Percentiles rank a stretch among this genome's conserved stretches.
These are phyloP conservation scores for Apis dorsata DNA, from an alignment of 1,140 invertebrate genomes.

Conservation along the genomic window DNA sequence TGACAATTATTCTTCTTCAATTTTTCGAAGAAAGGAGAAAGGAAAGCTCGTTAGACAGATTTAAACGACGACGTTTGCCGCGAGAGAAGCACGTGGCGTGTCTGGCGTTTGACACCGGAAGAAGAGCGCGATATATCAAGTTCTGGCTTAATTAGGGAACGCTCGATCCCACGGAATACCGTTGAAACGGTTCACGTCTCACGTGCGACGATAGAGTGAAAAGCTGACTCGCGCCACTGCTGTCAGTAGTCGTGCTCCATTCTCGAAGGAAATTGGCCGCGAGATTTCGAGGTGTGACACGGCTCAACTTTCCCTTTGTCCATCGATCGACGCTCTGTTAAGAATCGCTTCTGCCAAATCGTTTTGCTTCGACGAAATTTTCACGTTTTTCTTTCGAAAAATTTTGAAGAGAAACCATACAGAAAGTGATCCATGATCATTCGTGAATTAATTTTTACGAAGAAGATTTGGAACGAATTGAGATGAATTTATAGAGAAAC, in stretches of 20 bases:
- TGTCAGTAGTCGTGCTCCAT: slow-evolving; percentile 31
- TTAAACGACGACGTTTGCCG: slow-evolving; percentile 4
- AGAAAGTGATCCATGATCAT: no score
- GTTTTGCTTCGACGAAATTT: neutral
- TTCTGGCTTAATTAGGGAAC: slow-evolving; percentile 50
- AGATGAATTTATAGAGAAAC: no score
- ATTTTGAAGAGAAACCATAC: no score
- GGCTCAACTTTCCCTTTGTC: slow-evolving; percentile 15
- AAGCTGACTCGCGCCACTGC: slow-evolving; percentile 14
- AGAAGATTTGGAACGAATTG: no score
- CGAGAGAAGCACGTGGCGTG: neutral
- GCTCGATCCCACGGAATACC: slow-evolving; percentile 6
- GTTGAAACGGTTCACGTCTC: slow-evolving; percentile 45
- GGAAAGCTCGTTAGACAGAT: no score
- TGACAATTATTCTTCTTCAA: no score
- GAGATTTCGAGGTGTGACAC: neutral
- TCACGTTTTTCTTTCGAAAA: no score
- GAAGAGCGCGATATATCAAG: neutral
- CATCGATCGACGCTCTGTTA: neutral
- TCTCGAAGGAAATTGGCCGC: slow-evolving; percentile 3
- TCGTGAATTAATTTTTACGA: no score
- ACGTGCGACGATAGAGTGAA: slow-evolving; percentile 32
- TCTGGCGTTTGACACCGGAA: neutral
- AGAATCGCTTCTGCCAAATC: neutral
- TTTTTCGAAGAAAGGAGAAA: no score